Evolutionary conservation across 2,888 invertebrate genomes (phyloP).

Genomic region (Ornithoptera priamus): DNA sequence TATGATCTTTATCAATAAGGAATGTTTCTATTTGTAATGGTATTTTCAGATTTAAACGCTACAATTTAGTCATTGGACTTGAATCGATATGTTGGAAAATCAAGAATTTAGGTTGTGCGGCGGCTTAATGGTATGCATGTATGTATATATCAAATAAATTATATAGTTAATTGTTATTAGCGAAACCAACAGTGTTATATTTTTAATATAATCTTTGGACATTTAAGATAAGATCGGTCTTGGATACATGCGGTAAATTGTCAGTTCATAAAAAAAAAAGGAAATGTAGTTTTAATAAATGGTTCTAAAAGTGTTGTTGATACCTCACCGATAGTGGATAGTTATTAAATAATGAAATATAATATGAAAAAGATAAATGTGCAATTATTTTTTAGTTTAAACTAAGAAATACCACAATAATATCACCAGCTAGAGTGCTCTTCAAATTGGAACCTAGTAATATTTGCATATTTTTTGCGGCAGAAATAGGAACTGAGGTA

Average conservation of each 20-base stretch:
- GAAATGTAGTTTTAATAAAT: constrained; percentile 62
- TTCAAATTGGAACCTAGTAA: no score
- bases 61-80: neutral
- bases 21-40: neutral
- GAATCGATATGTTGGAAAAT: neutral
- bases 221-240: constrained; percentile 38
- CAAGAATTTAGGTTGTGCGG: neutral
- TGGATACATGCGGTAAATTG: constrained; percentile 61
- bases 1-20: neutral
- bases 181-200: neutral
- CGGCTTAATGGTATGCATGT: neutral
- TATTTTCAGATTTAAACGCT: neutral
- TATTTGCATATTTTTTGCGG: no score
- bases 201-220: neutral
- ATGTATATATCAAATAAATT: neutral
- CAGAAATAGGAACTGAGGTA: no score
- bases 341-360: constrained; percentile 72
- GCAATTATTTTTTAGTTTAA: no score
- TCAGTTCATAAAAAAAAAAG: constrained; percentile 60
- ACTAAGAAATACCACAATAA: no score
- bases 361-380: constrained; percentile 51
- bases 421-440: no score
- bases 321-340: constrained; percentile 78
- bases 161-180: neutral
- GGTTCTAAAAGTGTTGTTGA: constrained; percentile 69